Evolutionary conservation across 2,113 vertebrate genomes (phyloP).

Genomic region (Phocoena sinus): DNA sequence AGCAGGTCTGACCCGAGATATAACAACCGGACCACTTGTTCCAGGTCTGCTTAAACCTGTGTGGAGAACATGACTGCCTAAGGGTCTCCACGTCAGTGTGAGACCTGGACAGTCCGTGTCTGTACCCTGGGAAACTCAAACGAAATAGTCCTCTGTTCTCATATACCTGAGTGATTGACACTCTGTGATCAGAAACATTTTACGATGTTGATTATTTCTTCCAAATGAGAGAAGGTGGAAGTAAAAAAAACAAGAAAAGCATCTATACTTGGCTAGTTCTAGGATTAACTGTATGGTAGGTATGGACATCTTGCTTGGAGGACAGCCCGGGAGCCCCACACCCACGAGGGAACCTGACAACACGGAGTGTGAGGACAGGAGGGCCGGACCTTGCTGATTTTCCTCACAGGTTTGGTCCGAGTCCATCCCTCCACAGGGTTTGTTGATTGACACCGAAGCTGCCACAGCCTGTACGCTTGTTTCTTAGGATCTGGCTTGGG

Average conservation of each 20-base stretch:
- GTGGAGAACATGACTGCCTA: accelerated
- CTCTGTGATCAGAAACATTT: background rate
- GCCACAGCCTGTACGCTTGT: conserved; percentile 47
- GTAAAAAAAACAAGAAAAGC: background rate
- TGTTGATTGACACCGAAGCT: conserved; percentile 43
- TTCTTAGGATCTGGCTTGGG: background rate
- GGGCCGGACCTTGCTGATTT: conserved; percentile 47
- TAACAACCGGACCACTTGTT: background rate
- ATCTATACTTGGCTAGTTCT: background rate
- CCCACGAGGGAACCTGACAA: conserved; percentile 40
- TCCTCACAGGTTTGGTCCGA: conserved; percentile 60
- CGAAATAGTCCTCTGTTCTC: background rate
- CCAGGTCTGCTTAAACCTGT: background rate
- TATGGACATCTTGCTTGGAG: conserved; percentile 20
- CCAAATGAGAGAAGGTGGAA: background rate
- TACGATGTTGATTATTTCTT: background rate
- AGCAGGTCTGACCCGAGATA: background rate
- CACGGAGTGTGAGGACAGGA: conserved; percentile 62
- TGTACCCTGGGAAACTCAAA: too few species aligned
- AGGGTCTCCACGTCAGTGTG: accelerated
- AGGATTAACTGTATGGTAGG: background rate
- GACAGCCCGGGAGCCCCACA: conserved; percentile 16
- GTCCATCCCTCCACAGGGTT: conserved; percentile 31
- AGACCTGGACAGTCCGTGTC: background rate
- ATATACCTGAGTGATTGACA: background rate